Evolutionary conservation across 2,113 vertebrate genomes (phyloP), one percentile per base, ranked within the genome.

Genomic region (Uria aalge): DNA sequence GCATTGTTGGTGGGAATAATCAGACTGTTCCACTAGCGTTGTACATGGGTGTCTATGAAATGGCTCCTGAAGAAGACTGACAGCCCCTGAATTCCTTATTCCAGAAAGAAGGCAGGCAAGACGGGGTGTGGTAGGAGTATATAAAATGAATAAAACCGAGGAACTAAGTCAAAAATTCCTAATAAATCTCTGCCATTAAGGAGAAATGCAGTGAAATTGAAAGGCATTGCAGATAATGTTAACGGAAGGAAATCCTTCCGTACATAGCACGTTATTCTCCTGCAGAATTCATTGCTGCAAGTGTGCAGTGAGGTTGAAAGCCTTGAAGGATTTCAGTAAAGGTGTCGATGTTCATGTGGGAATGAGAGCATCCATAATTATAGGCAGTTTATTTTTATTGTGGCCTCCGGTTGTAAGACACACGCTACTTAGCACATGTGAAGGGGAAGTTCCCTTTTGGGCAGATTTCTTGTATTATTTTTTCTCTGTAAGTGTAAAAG

Each of bases 341-440:
- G 74, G 41, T 29, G 47, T 67, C 8, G 2, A 3, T 12, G 50
- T 32, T 87, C 41, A 5, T 2, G 32, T 12, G 77, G 81, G 63
- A 57, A 55, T 20, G 53, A 29, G 14, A 82, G 43, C 26, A 22
- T 11, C 63, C 52, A 2, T 23, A 18, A 3, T n/a, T 18, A 11
- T 2, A 55, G 38, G 67, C 36, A 14, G 47, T 2, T 18, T 0
- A 0, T 30, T 63, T n/a, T 23, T 34, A 2, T 12, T 4, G 52
- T 36, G 48, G 6, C 72, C 41, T 67, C 38, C 2, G 12, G 53
- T 43, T 82, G 36, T n/a, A 21, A 48, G 56, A 32, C 21, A 41
- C 21, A 5, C 12, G 0, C 32, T 53, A 11, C 41, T 56, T 40
- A 21, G 24, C 60, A 29, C 11, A 0, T 2, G 16, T 18, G 9